Conservation (phyloP, 2,888 invertebrate species). For the Andrena hattorfiana region DNA sequence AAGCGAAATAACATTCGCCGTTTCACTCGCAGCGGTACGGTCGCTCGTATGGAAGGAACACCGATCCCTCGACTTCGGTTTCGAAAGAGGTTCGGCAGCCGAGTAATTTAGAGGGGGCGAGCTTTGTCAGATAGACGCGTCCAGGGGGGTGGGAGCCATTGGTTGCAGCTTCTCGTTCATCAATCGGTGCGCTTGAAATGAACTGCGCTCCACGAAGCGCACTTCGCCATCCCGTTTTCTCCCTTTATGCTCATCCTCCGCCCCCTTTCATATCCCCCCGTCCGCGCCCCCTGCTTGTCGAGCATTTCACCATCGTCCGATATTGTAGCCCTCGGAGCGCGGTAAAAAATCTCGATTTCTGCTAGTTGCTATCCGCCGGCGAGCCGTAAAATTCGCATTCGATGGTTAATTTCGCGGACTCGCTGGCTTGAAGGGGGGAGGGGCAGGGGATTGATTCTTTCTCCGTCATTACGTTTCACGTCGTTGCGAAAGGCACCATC, state of each 20-base stretch:
- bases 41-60: conserved; percentile 17
- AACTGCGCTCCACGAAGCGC: conserved; percentile 43
- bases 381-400: conserved; percentile 52
- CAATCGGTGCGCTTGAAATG: conserved; percentile 70
- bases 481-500: neutral
- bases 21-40: too few species aligned
- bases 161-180: conserved; percentile 69
- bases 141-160: conserved; percentile 52
- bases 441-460: conserved; percentile 37
- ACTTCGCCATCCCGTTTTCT: conserved; percentile 30
- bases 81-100: conserved; percentile 27
- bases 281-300: neutral
- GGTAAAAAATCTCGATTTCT: conserved; percentile 39
- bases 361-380: conserved; percentile 33
- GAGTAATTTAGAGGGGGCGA: conserved; percentile 43
- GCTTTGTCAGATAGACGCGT: conserved; percentile 47
- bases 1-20: too few species aligned
- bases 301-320: conserved; percentile 12
- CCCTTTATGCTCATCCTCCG: conserved; percentile 3
- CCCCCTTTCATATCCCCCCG: too few species aligned
- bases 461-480: neutral
- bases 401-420: conserved; percentile 50
- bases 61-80: neutral
- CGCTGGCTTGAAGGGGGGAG: conserved; percentile 11
- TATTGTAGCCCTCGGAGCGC: conserved; percentile 27